Evolutionary conservation across 2,888 invertebrate species (phyloP), one percentile per base, ranked within the genome.

Genomic region (Drosophila monieri): DNA sequence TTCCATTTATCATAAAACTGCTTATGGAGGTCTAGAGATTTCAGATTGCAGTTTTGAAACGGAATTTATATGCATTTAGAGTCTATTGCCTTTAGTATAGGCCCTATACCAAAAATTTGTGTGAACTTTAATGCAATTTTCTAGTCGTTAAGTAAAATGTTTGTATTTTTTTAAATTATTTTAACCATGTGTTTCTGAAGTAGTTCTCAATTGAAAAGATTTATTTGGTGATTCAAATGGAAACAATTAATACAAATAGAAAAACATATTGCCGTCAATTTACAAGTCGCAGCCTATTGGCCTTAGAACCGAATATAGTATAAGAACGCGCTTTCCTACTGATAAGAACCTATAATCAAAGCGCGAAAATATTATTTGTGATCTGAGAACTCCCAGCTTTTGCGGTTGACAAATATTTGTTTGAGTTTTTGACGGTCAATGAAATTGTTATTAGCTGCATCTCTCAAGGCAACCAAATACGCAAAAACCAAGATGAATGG

Each of bases 341-440:
- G 64, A 64, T 64, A 64, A 51, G 65, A 64, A 12, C 14, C 14
- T 9, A 18, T 15, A 6, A 35, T 27, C 35, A 9, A 35, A 44
- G 64, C 15, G 62, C 62, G 51, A 25, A 64, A 64, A 64, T 64
- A 64, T 64, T 51, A 44, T 12, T 64, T 64, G 35, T 30, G 48
- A 49, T 54, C 27, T 37, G 27, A 65, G 47, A 66, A 65, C 35
- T 66, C 48, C 67, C 66, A 27, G 43, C 25, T 27, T 37, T 46
- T 9, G 18, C 18, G 47, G 35, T 48, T 65, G 41, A 65, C 53
- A 65, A 66, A 65, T 37, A 66, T 54, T 66, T 35, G 47, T 55
- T 39, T 66, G 4, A 21, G 10, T 37, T 41, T 27, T 10, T 6
- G 1, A 21, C 51, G 67, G 35, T 66, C 67, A 43, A 43, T 66